Evolutionary conservation across 2,888 invertebrate species (phyloP).

Genomic region (Rhingia rostrata): DNA sequence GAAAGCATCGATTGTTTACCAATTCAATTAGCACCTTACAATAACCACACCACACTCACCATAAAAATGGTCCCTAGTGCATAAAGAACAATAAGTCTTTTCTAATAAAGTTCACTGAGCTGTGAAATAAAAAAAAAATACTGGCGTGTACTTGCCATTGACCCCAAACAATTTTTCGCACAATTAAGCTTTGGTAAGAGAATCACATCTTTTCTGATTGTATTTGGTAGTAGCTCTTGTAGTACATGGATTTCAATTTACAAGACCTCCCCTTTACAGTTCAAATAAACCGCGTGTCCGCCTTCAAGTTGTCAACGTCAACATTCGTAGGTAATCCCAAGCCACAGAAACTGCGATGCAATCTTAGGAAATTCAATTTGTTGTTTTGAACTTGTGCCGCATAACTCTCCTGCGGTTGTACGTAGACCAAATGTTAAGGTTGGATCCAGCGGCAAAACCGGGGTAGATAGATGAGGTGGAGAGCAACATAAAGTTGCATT

Average conservation of each 20-base stretch:
- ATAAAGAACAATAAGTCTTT: constrained; percentile 53
- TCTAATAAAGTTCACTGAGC: constrained; percentile 56
- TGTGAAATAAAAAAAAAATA: constrained; percentile 25
- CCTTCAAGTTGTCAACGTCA: constrained; percentile 62
- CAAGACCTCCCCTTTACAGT: constrained; percentile 54
- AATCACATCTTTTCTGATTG: constrained; percentile 3
- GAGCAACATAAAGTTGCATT: constrained; percentile 53
- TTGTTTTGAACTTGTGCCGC: constrained; percentile 66
- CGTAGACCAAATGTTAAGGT: constrained; percentile 55
- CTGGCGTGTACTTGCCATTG: constrained; percentile 63
- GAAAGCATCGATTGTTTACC: constrained; percentile 4
- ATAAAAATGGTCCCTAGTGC: background rate
- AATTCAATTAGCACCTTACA: constrained; percentile 9
- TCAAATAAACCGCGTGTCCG: constrained; percentile 24
- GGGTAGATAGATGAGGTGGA: constrained; percentile 15
- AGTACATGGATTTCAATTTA: constrained; percentile 22
- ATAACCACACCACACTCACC: background rate
- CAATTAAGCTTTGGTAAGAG: constrained; percentile 41
- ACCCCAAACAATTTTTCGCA: constrained; percentile 64
- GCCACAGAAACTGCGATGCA: constrained; percentile 50
- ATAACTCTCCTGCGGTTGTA: constrained; percentile 44
- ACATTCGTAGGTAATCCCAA: constrained; percentile 10
- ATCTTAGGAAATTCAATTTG: constrained; percentile 56
- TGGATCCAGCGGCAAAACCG: background rate
- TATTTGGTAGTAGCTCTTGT: background rate